Evolutionary conservation across 2,888 invertebrate genomes (phyloP), one percentile per base, ranked within the genome.

Genomic region (Beris chalybata): DNA sequence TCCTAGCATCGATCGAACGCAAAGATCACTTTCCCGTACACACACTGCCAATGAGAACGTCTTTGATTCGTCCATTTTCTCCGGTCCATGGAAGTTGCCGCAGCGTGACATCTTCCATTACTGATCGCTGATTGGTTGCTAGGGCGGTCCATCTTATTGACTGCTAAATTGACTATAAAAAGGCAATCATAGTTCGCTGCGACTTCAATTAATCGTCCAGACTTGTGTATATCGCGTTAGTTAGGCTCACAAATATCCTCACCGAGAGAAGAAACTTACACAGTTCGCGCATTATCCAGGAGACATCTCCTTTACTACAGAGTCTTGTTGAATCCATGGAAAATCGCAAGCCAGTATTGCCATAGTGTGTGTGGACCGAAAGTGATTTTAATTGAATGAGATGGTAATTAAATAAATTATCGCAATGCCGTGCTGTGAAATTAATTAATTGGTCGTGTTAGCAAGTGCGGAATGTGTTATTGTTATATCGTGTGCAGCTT

Each of bases 171-270:
- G 78, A 73, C 77, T 79, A 78, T 80, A 79, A 82, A 81, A 80
- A 87, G 91, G 89, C 91, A 91, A 82, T 89, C 85, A 79, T 84
- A 83, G 76, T 73, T 74, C 75, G 75, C 77, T 76, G 75, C 74
- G 76, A 76, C 74, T 78, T 79, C 80, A 80, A 80, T 80, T 80
- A 80, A 80, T 78, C 77, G 76, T 74, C 58, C 65, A 64, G 61
- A 65, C 59, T 66, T 67, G 67, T 69, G 67, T 69, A 63, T 53
- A 65, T 67, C 69, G 69, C 63, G 67, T 54, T 48, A 7, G 44
- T 50, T 43, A 50, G 32, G 22, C 61, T 31, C 38, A 61, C 50
- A 61, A 32, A 61, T 43, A 61, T 32, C 38, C 61, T 31, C 38
- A 61, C 50, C 38, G 38, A 31, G 50, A 22, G 22, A 22, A 22